Evolutionary conservation across 2,888 invertebrate species (phyloP), one percentile per base, ranked within the genome.

Genomic region (Willowsia nigromaculata): DNA sequence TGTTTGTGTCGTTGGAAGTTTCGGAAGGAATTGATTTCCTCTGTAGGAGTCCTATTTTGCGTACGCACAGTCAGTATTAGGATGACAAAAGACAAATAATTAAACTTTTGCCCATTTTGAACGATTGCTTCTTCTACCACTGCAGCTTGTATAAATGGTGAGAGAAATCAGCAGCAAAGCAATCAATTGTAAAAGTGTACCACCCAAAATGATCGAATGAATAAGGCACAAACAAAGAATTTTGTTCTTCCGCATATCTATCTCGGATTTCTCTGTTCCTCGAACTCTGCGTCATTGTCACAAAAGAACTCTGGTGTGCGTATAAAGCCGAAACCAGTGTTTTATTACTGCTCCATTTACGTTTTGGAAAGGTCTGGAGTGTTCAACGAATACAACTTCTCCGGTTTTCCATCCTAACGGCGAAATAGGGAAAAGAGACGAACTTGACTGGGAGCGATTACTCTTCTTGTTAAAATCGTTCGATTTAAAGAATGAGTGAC

Each of bases 21-120:
- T 74, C 25, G 25, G 2, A 53, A 53, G 33, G 18, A 80, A 80
- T 80, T 56, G 80, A 80, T 80, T 56, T 78, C 30, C 47, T 50
- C 9, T 37, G 18, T 33, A 13, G 53, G 33, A 30, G 6, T 50
- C 22, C 33, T 50, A n/a, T 5, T 30, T 78, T 37, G 22, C 18
- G 7, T 43, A n/a, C 43, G 18, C 22, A 56, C 3, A 30, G 18
- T 3, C 18, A 76, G 78, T 81, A 68, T 65, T 13, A n/a, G n/a
- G 22, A 27, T 65, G 43, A 65, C 81, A 82, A 82, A 65, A 43
- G 62, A 82, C 40, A 25, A 62, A 82, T 82, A 83, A 68, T 47
- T 68, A 83, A 83, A 83, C 50, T 83, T 82, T 30, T 50, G 5
- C 50, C 50, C 68, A 43, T 62, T 65, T 65, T 56, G 30, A 53